Conservation (phyloP, 2,797 vertebrate species). For the Myiotriccus ornatus region DNA sequence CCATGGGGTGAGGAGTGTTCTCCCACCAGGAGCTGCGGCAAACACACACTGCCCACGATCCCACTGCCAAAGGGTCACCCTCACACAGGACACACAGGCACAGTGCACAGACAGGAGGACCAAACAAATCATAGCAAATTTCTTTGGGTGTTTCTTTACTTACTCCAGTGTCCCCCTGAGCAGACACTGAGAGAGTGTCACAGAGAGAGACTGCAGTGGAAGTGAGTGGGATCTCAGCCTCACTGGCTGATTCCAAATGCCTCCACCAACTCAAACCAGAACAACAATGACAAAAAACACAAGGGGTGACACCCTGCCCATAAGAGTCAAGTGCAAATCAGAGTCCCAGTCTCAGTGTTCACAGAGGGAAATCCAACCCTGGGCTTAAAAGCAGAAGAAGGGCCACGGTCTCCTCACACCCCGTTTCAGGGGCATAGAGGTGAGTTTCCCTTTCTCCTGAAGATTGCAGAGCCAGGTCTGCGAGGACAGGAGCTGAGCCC, state of each 20-base stretch:
- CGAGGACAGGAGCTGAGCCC: neutral
- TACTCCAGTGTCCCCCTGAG: neutral
- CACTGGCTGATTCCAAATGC: neutral
- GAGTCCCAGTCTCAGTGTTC: neutral
- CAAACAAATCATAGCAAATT: neutral
- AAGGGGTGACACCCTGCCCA: neutral
- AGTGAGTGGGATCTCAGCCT: accelerated
- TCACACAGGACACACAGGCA: neutral
- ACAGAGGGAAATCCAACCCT: neutral
- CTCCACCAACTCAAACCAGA: neutral
- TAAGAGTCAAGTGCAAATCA: accelerated
- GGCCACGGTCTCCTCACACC: neutral
- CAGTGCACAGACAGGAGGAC: neutral
- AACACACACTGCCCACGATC: neutral
- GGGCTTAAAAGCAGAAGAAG: neutral
- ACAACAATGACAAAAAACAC: neutral
- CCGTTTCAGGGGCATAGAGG: neutral
- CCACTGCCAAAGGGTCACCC: neutral
- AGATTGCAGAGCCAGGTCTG: neutral
- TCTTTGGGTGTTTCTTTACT: neutral
- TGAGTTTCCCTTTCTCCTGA: neutral
- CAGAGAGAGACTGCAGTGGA: neutral
- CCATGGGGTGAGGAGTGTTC: accelerated
- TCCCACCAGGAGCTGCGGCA: neutral
- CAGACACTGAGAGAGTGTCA: neutral